These are phyloP conservation scores for Drosophila fuyamai DNA, from an alignment of 1,140 invertebrate species.

Conservation along the genomic window DNA sequence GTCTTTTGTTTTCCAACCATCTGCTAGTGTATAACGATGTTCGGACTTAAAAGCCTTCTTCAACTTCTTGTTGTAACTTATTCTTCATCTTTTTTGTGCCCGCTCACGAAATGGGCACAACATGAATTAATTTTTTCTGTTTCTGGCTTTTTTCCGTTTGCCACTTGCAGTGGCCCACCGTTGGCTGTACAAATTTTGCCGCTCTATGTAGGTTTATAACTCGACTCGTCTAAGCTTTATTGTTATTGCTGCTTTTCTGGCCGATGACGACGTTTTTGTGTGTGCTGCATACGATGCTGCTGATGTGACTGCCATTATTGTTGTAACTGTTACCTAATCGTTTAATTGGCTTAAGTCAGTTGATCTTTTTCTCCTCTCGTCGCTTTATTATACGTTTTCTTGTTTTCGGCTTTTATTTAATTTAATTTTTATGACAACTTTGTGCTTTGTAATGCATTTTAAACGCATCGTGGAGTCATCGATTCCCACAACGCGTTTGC, in stretches of 20 bases:
- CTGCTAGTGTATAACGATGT: constrained; percentile 1
- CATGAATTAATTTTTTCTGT: constrained; percentile 78
- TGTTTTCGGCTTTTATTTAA: constrained; percentile 62
- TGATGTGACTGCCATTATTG: constrained; percentile 31
- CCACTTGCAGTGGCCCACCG: constrained; percentile 29
- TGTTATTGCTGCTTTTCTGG: constrained; percentile 42
- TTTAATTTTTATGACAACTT: constrained; percentile 78
- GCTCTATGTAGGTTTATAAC: constrained; percentile 77
- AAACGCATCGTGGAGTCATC: constrained; percentile 65
- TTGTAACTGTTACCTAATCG: constrained; percentile 81
- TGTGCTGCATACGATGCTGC: constrained; percentile 46
- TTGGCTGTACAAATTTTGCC: constrained; percentile 57
- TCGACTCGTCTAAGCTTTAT: constrained; percentile 55
- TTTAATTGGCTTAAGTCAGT: constrained; percentile 81
- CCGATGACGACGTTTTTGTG: constrained; percentile 48
- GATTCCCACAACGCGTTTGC: constrained; percentile 42
- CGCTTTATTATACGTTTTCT: constrained; percentile 12
- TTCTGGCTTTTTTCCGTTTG: constrained; percentile 53
- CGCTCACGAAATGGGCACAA: constrained; percentile 79
- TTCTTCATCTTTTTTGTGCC: constrained; percentile 44
- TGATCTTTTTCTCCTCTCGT: constrained; percentile 32
- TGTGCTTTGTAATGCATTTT: constrained; percentile 77
- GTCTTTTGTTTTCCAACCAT: neutral
- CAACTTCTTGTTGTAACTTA: constrained; percentile 20
- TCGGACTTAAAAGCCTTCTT: neutral